Percentiles rank a stretch among this genome's conserved stretches.
phyloP scores from a whole-genome alignment of 2,888 invertebrate genomes.

The Nasonovia ribisnigri region DNA sequence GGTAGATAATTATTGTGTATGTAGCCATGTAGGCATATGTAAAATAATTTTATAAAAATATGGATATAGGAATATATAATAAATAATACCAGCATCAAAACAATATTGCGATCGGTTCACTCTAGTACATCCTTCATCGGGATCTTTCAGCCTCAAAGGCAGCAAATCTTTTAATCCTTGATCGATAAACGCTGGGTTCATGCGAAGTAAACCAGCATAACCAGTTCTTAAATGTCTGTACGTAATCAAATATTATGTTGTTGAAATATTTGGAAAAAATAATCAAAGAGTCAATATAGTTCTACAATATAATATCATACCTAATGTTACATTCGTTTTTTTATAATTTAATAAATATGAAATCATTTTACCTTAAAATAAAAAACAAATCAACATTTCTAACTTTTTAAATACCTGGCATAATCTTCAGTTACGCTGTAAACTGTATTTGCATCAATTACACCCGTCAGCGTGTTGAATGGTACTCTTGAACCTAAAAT shows the following conservation, averaged over 20 bases:
- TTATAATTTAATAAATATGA: neutral
- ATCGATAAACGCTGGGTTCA: conserved; percentile 92
- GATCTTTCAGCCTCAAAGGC: conserved; percentile 88
- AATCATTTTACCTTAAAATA: neutral
- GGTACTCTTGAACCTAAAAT: conserved; percentile 82
- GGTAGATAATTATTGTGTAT: neutral
- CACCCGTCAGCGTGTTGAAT: conserved; percentile 89
- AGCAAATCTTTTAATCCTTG: conserved; percentile 89
- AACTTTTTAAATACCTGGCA: conserved; percentile 71
- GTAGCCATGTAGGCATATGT: too few relatives aligned
- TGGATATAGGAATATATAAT: neutral
- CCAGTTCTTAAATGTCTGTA: conserved; percentile 82
- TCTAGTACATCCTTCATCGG: conserved; percentile 92
- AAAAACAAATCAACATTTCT: neutral
- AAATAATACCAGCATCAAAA: conserved; percentile 81
- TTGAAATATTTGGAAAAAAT: neutral
- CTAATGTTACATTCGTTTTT: neutral
- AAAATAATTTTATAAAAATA: too few relatives aligned
- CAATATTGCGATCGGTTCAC: conserved; percentile 92
- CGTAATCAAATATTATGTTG: conserved; percentile 11
- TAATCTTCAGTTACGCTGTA: conserved; percentile 90
- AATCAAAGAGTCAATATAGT: neutral
- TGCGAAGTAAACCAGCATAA: conserved; percentile 85
- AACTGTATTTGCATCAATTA: conserved; percentile 89
- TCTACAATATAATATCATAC: neutral